These are phyloP conservation scores for Streptopelia turtur DNA, from an alignment of 2,797 vertebrate genomes.

Conservation along the genomic window DNA sequence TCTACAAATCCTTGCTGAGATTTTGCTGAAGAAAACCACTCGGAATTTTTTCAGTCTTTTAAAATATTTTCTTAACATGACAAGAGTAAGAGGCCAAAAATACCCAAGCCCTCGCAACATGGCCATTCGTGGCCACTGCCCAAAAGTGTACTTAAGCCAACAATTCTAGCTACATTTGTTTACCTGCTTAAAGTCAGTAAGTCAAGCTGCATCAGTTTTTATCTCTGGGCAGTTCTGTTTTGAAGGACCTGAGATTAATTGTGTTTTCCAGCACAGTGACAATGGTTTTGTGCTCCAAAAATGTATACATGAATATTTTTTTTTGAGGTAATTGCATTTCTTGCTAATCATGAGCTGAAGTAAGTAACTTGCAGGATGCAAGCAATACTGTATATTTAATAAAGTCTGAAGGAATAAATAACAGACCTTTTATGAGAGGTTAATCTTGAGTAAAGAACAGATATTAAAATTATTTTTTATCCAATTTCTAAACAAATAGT, in stretches of 20 bases:
- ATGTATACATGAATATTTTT: not conserved
- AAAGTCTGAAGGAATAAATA: constrained; percentile 42
- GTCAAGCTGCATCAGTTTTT: not conserved
- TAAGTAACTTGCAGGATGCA: constrained; percentile 29
- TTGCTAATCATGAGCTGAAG: not conserved
- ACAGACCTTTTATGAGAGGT: not conserved
- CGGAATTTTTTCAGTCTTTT: not conserved
- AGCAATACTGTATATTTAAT: constrained; percentile 33
- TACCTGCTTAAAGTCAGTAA: not conserved
- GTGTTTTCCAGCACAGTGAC: not conserved
- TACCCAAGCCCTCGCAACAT: not conserved
- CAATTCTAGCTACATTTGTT: not conserved
- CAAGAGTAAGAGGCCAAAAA: not conserved
- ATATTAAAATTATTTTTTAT: constrained; percentile 25
- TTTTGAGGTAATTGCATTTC: constrained; percentile 1
- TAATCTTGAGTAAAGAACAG: constrained; percentile 3
- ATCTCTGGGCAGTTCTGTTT: not conserved
- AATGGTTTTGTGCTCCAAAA: not conserved
- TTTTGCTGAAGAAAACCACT: not conserved
- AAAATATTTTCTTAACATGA: not conserved
- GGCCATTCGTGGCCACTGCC: not conserved
- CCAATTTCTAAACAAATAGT: constrained; percentile 11
- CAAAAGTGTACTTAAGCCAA: not conserved
- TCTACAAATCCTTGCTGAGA: not conserved
- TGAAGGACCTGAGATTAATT: not conserved